Conservation (phyloP, 2,113 vertebrate species). For the Dicaeum eximium region DNA sequence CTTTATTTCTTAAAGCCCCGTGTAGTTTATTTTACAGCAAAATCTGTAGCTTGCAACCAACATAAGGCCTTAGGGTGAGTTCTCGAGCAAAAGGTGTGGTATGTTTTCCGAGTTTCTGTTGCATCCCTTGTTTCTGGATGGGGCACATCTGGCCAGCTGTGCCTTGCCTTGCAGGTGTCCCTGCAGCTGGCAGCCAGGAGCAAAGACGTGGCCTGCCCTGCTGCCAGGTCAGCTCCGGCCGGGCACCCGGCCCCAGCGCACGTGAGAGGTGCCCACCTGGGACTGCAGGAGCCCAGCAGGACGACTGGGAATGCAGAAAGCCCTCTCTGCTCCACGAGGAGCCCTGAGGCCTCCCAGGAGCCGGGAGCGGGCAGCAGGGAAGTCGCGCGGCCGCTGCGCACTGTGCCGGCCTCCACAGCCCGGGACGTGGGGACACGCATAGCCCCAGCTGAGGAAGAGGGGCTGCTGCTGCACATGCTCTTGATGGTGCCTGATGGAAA, state of each 20-base stretch:
- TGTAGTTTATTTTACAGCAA: not conserved
- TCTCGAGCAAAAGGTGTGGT: fast-evolving
- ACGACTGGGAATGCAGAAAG: not conserved
- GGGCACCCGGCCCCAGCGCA: not conserved
- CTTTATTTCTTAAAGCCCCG: not conserved
- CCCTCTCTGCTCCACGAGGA: not conserved
- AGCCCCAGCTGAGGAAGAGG: conserved; percentile 5
- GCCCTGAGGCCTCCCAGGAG: not conserved
- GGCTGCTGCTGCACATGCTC: conserved; percentile 81
- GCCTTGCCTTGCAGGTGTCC: conserved; percentile 75
- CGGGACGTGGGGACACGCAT: not conserved
- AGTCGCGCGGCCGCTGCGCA: not conserved
- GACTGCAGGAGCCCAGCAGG: not conserved
- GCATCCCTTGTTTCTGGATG: not conserved
- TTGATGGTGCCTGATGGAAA: conserved; percentile 91
- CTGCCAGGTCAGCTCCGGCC: not conserved
- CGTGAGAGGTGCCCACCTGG: not conserved
- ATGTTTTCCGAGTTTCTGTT: not conserved
- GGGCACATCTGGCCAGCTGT: not conserved
- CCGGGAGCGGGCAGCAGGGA: not conserved
- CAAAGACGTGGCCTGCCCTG: conserved; percentile 50
- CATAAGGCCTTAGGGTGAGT: not conserved
- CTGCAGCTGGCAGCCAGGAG: conserved; percentile 76
- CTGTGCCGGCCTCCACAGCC: not conserved
- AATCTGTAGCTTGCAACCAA: not conserved